phyloP scores from a whole-genome alignment of 2,888 invertebrate genomes.

The Prosopocoilus inquinatus region DNA sequence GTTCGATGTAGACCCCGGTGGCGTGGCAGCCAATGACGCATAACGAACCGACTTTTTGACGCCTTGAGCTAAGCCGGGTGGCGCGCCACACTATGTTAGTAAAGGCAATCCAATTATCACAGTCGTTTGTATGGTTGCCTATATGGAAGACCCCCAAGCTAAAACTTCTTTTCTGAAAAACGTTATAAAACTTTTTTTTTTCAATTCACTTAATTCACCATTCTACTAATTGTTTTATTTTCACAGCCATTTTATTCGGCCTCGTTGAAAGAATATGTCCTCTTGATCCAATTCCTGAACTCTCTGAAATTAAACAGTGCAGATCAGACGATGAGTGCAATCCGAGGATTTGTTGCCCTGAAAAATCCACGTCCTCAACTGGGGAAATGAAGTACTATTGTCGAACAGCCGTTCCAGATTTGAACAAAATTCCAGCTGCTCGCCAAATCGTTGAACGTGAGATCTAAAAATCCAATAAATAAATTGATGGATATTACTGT shows the following conservation, averaged over 20 bases:
- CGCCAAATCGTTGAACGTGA: slow-evolving; percentile 64
- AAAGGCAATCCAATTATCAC: no score
- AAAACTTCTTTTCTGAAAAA: no score
- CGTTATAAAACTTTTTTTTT: no score
- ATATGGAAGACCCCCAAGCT: no score
- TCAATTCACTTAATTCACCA: no score
- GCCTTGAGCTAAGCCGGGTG: no score
- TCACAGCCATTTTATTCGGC: slow-evolving; percentile 64
- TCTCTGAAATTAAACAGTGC: slow-evolving; percentile 69
- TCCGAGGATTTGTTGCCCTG: slow-evolving; percentile 75
- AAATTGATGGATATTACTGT: slow-evolving; percentile 6
- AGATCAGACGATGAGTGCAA: slow-evolving; percentile 68
- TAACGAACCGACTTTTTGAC: no score
- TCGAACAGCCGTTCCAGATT: slow-evolving; percentile 65
- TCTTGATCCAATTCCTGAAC: slow-evolving; percentile 64
- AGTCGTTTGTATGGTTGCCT: no score
- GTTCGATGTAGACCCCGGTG: no score
- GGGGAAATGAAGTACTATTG: slow-evolving; percentile 64
- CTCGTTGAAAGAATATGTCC: slow-evolving; percentile 71
- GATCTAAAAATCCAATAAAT: slow-evolving; percentile 29
- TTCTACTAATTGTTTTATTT: neutral
- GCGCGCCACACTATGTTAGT: no score
- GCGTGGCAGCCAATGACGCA: no score
- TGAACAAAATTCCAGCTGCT: slow-evolving; percentile 63
- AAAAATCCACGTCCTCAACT: slow-evolving; percentile 42